Evolutionary conservation across 1,140 invertebrate genomes (phyloP), one percentile per base, ranked within the genome.

Genomic region (Calycopis cecrops): DNA sequence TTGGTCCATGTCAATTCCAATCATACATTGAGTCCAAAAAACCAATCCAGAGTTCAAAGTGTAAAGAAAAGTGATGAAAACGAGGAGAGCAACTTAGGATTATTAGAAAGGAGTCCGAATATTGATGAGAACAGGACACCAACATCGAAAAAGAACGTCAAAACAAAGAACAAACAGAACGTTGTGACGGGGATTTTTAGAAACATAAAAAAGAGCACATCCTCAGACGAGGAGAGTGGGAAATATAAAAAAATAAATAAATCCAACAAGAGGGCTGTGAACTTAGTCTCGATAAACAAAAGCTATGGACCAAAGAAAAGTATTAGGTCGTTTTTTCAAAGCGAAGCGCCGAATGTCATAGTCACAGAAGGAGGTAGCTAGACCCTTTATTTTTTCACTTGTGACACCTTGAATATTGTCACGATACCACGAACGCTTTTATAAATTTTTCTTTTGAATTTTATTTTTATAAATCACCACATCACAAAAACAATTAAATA

Each of bases 1-100:
- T 89, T 96, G 67, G 93, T 96, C 44, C 95, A 96, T 83, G 93
- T 96, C 35, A 96, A 95, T 65, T 88, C 87, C 11, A 88, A 87
- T 60, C 87, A 88, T 51, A 86, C 87, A 1, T 61, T 88, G 0
- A 88, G 87, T 69, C 87, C 87, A 21, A 88, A 88, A 71, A 88
- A 88, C 65, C 80, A 85, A 67, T 77, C 79, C 10, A 74, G 77
- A 57, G 64, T 85, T 55, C 70, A 85, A 66, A 64, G 66, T 56
- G 53, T 52, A 12, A 58, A 63, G 35, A 62, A 55, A 52, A 28
- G 6, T 28, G 21, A 28, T 28, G 56, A 70, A 38, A 57, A 57
- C 34, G 71, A 79, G 62, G 73, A 78, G 62, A 77, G 63, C 42
- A 85, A 79, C 58, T 64, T 88, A 48, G 86, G 85, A 9, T 54